These are phyloP conservation scores for Eufriesea mexicana DNA, from an alignment of 1,140 invertebrate species.

Conservation along the genomic window DNA sequence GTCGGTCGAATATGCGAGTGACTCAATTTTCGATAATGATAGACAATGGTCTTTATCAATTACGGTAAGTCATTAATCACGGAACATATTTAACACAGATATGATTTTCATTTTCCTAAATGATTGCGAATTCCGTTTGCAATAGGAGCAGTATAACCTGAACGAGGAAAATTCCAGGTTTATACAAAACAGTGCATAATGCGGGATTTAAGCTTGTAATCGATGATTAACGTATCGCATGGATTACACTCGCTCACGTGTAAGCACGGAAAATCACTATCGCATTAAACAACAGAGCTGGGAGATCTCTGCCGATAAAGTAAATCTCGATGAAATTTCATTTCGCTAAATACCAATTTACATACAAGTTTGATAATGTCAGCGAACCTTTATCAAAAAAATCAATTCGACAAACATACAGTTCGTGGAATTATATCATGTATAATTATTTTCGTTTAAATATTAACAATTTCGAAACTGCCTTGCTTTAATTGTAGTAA, in stretches of 20 bases:
- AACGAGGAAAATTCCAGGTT: not conserved
- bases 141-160: not conserved
- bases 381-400: not conserved
- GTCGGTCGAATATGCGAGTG: conserved; percentile 25
- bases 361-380: not conserved
- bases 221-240: conserved; percentile 28
- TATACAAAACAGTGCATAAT: conserved; percentile 19
- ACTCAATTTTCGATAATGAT: conserved; percentile 37
- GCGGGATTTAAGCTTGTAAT: conserved; percentile 40
- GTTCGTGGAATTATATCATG: not conserved
- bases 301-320: not conserved
- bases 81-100: conserved; percentile 35
- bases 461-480: not conserved
- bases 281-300: conserved; percentile 12
- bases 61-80: conserved; percentile 8
- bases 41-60: conserved; percentile 22
- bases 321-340: conserved; percentile 5
- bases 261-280: conserved; percentile 43
- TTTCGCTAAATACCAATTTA: conserved; percentile 5
- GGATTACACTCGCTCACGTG: conserved; percentile 19
- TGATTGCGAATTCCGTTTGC: not conserved
- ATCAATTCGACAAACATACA: not conserved
- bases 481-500: not conserved
- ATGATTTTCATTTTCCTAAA: conserved; percentile 11
- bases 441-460: not conserved